Percentiles rank a stretch among this genome's conserved stretches.
Conservation (phyloP, 2,888 invertebrate genomes). For the Mythimna lalbum region DNA sequence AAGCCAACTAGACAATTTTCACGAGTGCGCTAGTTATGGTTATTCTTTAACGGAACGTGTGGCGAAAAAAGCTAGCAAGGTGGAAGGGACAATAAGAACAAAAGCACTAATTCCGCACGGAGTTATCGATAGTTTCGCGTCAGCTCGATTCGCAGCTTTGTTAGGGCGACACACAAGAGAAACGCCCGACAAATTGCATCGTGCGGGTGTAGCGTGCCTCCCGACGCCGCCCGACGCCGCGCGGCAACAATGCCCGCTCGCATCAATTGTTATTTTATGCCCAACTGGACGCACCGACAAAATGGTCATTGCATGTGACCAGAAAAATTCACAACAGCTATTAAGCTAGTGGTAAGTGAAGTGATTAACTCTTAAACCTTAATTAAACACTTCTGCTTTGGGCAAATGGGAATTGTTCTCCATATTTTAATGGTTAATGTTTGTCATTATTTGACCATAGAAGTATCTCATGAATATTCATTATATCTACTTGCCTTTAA, state of each 20-base stretch:
- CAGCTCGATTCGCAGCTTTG: slow-evolving; percentile 83
- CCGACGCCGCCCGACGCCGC: slow-evolving; percentile 52
- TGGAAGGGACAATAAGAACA: slow-evolving; percentile 74
- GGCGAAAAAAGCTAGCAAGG: slow-evolving; percentile 64
- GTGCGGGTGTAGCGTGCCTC: slow-evolving; percentile 72
- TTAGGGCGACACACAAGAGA: slow-evolving; percentile 84
- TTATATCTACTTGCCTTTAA: neutral
- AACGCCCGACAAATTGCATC: slow-evolving; percentile 86
- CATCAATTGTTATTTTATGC: slow-evolving; percentile 84
- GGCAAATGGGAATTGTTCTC: slow-evolving; percentile 37
- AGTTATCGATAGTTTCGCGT: slow-evolving; percentile 83
- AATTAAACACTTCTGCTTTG: slow-evolving; percentile 20
- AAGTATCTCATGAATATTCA: slow-evolving; percentile 34
- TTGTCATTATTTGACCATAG: slow-evolving; percentile 12
- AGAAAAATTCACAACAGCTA: slow-evolving; percentile 68
- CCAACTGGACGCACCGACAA: slow-evolving; percentile 72
- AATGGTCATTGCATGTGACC: slow-evolving; percentile 64
- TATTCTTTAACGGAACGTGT: slow-evolving; percentile 69
- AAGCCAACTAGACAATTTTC: slow-evolving; percentile 76
- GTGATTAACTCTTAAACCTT: slow-evolving; percentile 43
- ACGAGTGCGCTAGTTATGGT: slow-evolving; percentile 72
- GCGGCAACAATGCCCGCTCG: slow-evolving; percentile 75
- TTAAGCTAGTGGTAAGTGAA: slow-evolving; percentile 58
- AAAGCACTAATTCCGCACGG: slow-evolving; percentile 82
- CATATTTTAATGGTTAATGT: slow-evolving; percentile 42